A percentile compares a stretch with the other conserved stretches of the same genome.
These are phyloP conservation scores for Lontra canadensis DNA, from an alignment of 2,113 vertebrate species.

Conservation along the genomic window DNA sequence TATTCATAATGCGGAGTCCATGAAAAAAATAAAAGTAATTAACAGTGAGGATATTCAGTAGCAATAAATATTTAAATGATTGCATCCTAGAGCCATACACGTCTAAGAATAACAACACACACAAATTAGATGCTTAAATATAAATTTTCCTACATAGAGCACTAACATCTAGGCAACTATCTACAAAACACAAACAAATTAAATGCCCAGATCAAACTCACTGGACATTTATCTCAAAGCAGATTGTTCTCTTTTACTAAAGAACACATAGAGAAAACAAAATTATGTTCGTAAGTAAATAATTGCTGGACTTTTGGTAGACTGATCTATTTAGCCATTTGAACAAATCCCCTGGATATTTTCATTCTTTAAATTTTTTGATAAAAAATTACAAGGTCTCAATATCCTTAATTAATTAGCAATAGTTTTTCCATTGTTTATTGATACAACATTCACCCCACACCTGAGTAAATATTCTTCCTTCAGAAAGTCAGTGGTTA, in stretches of 20 bases:
- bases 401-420: slow-evolving; percentile 36
- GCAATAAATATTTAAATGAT: neutral
- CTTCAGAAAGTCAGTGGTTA: neutral
- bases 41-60: neutral
- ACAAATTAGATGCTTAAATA: neutral
- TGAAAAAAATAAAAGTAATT: neutral
- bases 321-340: neutral
- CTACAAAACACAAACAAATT: neutral
- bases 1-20: neutral
- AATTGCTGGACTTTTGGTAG: slow-evolving; percentile 12
- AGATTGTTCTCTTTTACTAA: neutral
- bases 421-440: slow-evolving; percentile 54
- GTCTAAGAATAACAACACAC: neutral
- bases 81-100: neutral
- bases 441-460: slow-evolving; percentile 57
- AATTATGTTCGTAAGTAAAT: slow-evolving; percentile 13
- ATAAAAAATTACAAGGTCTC: slow-evolving; percentile 59
- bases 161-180: neutral
- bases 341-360: neutral
- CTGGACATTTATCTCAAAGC: neutral
- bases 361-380: slow-evolving; percentile 60
- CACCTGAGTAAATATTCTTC: slow-evolving; percentile 75
- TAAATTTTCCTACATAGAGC: neutral
- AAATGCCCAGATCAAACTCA: neutral
- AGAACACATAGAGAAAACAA: neutral